Percentiles rank a stretch among this genome's conserved stretches.
Evolutionary conservation across 92 coral and sea anemone species (phyloP).

Genomic region (Diadumene lineata): DNA sequence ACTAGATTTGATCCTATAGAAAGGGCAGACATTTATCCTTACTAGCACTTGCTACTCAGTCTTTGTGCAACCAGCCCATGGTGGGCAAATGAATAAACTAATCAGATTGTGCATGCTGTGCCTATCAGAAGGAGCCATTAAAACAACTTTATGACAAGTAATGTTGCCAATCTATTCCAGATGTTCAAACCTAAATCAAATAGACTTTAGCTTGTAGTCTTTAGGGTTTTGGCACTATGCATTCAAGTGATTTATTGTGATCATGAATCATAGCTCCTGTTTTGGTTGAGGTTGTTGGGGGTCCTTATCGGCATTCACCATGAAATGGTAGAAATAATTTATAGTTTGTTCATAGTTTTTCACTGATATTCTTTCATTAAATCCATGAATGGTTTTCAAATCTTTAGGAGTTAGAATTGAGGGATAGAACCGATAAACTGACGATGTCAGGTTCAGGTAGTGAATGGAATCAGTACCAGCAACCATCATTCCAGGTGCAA

Average conservation of each 20-base stretch:
- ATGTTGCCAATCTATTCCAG: too few relatives aligned
- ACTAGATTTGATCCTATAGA: too few relatives aligned
- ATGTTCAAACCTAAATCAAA: too few relatives aligned
- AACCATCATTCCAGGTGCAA: conserved; percentile 83
- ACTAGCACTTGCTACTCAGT: too few relatives aligned
- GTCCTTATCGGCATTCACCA: conserved; percentile 66
- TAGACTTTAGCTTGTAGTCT: too few relatives aligned
- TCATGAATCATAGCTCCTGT: conserved; percentile 11
- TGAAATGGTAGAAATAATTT: conserved; percentile 83
- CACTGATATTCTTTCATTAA: conserved; percentile 83
- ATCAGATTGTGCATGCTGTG: too few relatives aligned
- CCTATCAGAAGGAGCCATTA: too few relatives aligned
- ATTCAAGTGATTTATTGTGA: neutral
- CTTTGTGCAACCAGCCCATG: too few relatives aligned
- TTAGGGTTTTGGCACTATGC: too few relatives aligned
- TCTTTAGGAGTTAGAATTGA: conserved; percentile 69
- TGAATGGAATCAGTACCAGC: conserved; percentile 87
- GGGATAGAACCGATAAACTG: conserved; percentile 89
- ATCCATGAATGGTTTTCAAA: conserved; percentile 72
- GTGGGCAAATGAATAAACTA: too few relatives aligned
- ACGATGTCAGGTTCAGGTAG: conserved; percentile 68
- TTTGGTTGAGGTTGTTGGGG: conserved; percentile 1
- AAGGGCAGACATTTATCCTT: too few relatives aligned
- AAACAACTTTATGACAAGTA: too few relatives aligned
- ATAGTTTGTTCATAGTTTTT: conserved; percentile 87